Percentiles rank a stretch among this genome's conserved stretches.
phyloP scores from a whole-genome alignment of 2,797 vertebrate species.

The Psittacula echo region DNA sequence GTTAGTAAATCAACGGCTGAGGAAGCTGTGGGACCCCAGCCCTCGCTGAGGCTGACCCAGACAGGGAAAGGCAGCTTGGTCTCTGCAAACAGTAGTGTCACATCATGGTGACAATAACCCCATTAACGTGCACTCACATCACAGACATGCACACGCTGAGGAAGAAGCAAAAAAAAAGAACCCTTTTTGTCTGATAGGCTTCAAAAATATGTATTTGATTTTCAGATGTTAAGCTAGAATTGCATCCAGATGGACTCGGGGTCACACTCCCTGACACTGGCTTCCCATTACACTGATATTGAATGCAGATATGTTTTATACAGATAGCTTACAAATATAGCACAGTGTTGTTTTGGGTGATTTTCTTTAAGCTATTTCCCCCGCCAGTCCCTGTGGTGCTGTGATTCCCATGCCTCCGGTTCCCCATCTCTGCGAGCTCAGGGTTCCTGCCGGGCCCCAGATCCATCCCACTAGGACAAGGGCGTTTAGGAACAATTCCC shows the following conservation, averaged over 20 bases:
- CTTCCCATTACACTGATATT: constrained; percentile 65
- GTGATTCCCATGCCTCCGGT: not conserved
- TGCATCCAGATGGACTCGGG: constrained; percentile 62
- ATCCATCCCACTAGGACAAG: not conserved
- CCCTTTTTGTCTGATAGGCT: constrained; percentile 53
- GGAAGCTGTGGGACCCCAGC: too few relatives aligned
- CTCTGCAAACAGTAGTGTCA: not conserved
- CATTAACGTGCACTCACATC: not conserved
- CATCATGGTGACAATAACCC: constrained; percentile 22
- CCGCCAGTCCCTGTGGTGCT: accelerated
- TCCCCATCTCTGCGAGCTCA: accelerated
- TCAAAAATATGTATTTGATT: constrained; percentile 67
- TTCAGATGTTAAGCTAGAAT: constrained; percentile 67
- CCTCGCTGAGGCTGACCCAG: not conserved
- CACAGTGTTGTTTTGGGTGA: not conserved
- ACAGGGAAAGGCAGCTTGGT: not conserved
- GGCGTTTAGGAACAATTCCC: not conserved
- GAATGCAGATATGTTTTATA: constrained; percentile 47
- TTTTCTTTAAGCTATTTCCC: constrained; percentile 28
- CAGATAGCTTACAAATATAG: constrained; percentile 24
- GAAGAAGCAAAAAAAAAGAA: not conserved
- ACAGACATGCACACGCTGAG: not conserved
- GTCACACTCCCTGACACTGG: constrained; percentile 58
- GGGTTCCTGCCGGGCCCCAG: not conserved
- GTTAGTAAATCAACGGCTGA: not conserved